phyloP scores from a whole-genome alignment of 1,140 invertebrate species.

The Saccostrea cuccullata region DNA sequence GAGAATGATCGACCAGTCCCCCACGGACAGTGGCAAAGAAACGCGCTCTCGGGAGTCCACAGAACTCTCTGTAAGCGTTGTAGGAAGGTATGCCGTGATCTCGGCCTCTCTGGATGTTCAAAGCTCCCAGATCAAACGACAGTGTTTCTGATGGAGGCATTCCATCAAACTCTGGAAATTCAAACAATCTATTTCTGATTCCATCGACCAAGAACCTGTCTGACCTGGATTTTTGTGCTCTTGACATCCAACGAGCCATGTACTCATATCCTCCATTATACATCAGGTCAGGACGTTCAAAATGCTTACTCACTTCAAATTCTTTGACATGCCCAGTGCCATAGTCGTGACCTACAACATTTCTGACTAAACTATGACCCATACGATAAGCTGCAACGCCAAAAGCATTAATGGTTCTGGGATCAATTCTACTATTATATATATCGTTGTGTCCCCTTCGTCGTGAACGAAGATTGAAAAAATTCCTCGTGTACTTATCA shows the following conservation, averaged over 20 bases:
- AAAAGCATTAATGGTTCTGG: slow-evolving; percentile 94
- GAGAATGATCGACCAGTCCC: neutral
- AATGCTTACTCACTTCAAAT: neutral
- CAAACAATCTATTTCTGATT: slow-evolving; percentile 22
- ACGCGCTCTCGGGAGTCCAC: neutral
- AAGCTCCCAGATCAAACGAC: slow-evolving; percentile 5
- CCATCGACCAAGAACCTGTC: neutral
- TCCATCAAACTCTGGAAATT: neutral
- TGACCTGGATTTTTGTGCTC: neutral
- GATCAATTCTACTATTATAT: slow-evolving; percentile 89
- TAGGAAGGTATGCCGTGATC: slow-evolving; percentile 25
- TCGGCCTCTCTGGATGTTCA: slow-evolving; percentile 34
- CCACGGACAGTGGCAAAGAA: neutral
- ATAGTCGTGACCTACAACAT: neutral
- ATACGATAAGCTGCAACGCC: slow-evolving; percentile 95
- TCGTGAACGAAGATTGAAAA: slow-evolving; percentile 22
- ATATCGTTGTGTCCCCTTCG: slow-evolving; percentile 52
- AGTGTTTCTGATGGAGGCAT: neutral
- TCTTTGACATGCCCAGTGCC: neutral
- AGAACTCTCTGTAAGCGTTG: slow-evolving; percentile 8
- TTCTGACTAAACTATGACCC: slow-evolving; percentile 83
- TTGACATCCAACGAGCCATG: slow-evolving; percentile 34
- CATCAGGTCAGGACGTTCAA: neutral
- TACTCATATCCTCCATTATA: neutral
- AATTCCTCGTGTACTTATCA: slow-evolving; percentile 78